Conservation (phyloP, 2,797 vertebrate genomes). For the Neostethus bicornis region DNA sequence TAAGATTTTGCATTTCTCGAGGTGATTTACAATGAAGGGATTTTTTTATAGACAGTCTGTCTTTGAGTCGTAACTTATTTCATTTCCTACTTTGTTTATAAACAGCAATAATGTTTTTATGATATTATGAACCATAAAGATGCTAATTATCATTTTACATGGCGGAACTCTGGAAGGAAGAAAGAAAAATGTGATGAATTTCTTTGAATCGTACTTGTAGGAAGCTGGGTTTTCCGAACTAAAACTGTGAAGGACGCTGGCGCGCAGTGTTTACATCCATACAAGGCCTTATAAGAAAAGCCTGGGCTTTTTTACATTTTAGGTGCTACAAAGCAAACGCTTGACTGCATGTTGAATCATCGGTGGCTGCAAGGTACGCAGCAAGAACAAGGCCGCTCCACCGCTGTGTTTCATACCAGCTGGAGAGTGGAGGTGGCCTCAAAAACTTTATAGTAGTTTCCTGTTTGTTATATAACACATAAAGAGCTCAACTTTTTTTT, state of each 20-base stretch:
- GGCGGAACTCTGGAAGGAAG: background rate
- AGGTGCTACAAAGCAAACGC: conserved; percentile 13
- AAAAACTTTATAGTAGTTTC: conserved; percentile 43
- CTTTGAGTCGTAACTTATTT: background rate
- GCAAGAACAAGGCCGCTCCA: conserved; percentile 31
- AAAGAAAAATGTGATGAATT: background rate
- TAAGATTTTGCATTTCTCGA: background rate
- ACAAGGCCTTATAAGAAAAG: background rate
- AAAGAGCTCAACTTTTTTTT: conserved; percentile 24
- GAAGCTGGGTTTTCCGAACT: background rate
- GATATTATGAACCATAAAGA: background rate
- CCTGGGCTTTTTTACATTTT: conserved; percentile 21
- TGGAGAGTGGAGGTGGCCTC: conserved; percentile 18
- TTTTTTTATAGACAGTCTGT: background rate
- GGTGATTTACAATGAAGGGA: background rate
- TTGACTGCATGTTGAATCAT: conserved; percentile 44
- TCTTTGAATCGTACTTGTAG: background rate
- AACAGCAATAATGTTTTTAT: background rate
- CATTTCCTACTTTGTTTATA: background rate
- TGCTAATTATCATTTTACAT: background rate
- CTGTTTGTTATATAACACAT: conserved; percentile 47
- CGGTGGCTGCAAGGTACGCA: conserved; percentile 27
- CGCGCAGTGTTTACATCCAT: conserved; percentile 8
- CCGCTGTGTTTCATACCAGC: conserved; percentile 17
- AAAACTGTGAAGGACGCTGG: conserved; percentile 6